Conservation (phyloP, 2,113 vertebrate species). For the Onychostoma macrolepis region DNA sequence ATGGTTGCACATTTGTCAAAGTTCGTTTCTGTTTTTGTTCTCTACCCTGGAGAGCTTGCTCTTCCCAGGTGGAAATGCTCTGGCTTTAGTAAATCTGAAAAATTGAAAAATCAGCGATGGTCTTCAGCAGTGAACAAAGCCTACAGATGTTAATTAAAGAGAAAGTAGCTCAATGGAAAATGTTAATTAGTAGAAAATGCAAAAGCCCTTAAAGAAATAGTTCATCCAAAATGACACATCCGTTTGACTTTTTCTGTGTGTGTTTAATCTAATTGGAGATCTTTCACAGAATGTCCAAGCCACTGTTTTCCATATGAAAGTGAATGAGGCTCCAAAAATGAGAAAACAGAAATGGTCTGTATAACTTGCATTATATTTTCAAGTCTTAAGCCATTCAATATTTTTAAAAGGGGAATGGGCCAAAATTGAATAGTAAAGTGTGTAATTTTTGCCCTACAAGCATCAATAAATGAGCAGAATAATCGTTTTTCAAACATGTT, state of each 20-base stretch:
- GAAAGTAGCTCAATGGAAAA: background rate
- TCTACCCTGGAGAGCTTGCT: background rate
- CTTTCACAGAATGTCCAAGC: background rate
- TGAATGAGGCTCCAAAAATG: background rate
- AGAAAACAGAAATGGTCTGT: background rate
- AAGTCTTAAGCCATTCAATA: background rate
- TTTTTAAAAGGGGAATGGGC: background rate
- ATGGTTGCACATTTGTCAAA: background rate
- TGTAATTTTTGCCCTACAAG: too few species aligned
- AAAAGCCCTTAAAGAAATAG: background rate
- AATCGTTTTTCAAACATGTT: too few species aligned
- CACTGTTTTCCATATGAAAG: background rate
- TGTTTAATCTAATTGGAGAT: background rate
- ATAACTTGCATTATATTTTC: background rate
- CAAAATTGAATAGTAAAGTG: background rate
- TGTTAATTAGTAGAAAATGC: background rate
- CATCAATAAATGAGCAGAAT: too few species aligned
- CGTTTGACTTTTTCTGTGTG: background rate
- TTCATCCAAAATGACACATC: background rate
- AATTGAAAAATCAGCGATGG: background rate
- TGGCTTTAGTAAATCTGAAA: too few species aligned
- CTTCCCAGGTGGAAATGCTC: background rate
- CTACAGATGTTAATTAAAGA: background rate
- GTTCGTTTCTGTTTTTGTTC: background rate
- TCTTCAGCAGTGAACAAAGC: background rate